Percentiles rank a stretch among this genome's conserved stretches.
phyloP scores from a whole-genome alignment of 2,113 vertebrate species.

The Baryphthengus martii region DNA sequence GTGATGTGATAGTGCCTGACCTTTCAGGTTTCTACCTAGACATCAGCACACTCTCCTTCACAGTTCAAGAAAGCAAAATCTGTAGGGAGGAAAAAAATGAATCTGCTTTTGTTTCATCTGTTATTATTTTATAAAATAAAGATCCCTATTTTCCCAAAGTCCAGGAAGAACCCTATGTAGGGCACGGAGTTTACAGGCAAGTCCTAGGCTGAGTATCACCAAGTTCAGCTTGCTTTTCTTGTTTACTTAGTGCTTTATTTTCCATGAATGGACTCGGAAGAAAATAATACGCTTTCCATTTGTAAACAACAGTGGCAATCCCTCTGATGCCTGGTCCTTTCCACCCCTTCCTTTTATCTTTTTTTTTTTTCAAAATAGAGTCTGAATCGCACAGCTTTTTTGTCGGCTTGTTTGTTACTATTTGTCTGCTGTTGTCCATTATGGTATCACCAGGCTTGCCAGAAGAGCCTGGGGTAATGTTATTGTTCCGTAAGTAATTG shows the following conservation, averaged over 20 bases:
- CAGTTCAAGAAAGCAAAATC: background rate
- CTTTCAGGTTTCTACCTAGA: background rate
- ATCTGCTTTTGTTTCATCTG: background rate
- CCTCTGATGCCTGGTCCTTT: background rate
- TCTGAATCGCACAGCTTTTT: background rate
- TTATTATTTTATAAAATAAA: background rate
- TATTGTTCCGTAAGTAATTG: background rate
- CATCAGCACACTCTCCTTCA: background rate
- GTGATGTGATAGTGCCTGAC: background rate
- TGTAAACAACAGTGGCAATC: background rate
- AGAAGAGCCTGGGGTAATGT: background rate
- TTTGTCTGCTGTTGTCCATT: background rate
- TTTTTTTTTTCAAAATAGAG: background rate
- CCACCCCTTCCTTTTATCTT: background rate
- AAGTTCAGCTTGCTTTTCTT: background rate
- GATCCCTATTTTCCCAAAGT: background rate
- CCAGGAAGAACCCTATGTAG: background rate
- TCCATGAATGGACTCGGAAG: background rate
- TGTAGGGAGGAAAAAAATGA: background rate
- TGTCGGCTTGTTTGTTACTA: background rate
- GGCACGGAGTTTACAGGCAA: background rate
- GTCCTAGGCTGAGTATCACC: background rate
- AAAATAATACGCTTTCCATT: background rate
- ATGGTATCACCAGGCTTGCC: background rate
- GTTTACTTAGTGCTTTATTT: background rate